phyloP scores from a whole-genome alignment of 2,888 invertebrate species.

The Zootermopsis nevadensis region DNA sequence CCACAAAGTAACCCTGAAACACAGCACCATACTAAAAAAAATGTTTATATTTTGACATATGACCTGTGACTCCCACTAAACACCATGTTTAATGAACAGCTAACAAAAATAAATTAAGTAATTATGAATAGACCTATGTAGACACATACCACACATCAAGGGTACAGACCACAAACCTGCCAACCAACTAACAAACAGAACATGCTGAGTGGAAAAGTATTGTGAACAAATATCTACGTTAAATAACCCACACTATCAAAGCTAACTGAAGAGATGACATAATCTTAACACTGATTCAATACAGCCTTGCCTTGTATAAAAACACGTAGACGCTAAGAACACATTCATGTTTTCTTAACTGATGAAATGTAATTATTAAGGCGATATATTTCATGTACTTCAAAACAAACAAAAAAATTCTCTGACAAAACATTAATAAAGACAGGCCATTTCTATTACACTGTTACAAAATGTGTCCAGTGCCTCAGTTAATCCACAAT shows the following conservation, averaged over 20 bases:
- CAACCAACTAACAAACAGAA: too few relatives aligned
- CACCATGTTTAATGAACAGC: not conserved
- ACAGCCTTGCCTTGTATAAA: not conserved
- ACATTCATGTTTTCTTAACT: not conserved
- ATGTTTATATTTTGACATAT: slow-evolving; percentile 6
- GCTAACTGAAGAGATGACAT: not conserved
- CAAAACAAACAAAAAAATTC: too few relatives aligned
- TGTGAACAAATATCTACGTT: too few relatives aligned
- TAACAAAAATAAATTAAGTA: not conserved
- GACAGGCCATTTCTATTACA: too few relatives aligned
- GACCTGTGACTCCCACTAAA: not conserved
- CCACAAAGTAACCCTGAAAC: not conserved
- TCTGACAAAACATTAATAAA: too few relatives aligned
- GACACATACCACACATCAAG: too few relatives aligned
- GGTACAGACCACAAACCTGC: too few relatives aligned
- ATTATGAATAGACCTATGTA: not conserved
- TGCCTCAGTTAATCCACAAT: too few relatives aligned
- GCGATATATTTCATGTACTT: too few relatives aligned
- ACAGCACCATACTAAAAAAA: not conserved
- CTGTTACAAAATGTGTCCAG: too few relatives aligned
- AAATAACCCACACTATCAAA: not conserved
- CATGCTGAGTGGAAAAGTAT: too few relatives aligned
- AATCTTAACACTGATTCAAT: not conserved
- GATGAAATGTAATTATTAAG: too few relatives aligned
- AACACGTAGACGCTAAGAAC: not conserved